Conservation (phyloP, 1,140 invertebrate genomes). For the Brachionus angularis region DNA sequence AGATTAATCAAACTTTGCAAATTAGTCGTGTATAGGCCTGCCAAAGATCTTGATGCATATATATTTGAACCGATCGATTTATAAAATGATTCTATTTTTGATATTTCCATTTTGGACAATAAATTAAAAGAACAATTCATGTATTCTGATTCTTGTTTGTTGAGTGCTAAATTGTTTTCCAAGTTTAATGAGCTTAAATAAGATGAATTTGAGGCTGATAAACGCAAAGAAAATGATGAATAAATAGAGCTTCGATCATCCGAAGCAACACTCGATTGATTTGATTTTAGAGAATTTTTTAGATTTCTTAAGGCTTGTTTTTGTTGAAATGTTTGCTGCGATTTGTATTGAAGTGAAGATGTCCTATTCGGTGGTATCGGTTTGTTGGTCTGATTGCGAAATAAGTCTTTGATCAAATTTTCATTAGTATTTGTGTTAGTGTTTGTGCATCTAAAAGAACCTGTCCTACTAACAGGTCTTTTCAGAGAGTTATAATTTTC, state of each 20-base stretch:
- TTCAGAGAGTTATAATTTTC: too few relatives aligned
- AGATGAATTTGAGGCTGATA: not conserved
- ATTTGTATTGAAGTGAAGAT: slow-evolving; percentile 14
- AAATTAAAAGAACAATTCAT: too few relatives aligned
- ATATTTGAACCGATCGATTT: slow-evolving; percentile 30
- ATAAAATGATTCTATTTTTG: slow-evolving; percentile 32
- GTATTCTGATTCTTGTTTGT: too few relatives aligned
- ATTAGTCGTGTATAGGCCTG: slow-evolving; percentile 18
- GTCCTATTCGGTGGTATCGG: slow-evolving; percentile 32
- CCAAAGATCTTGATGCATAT: not conserved
- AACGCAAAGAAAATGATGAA: slow-evolving; percentile 5
- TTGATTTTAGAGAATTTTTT: not conserved
- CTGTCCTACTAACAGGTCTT: too few relatives aligned
- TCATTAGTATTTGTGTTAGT: too few relatives aligned
- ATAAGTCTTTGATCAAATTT: not conserved
- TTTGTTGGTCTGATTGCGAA: not conserved
- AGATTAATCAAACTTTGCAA: slow-evolving; percentile 21
- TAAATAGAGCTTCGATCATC: slow-evolving; percentile 30
- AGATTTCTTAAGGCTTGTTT: too few relatives aligned
- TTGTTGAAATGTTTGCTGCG: too few relatives aligned
- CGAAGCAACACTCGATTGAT: not conserved
- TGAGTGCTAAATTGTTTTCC: too few relatives aligned
- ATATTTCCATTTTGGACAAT: not conserved
- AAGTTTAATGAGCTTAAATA: slow-evolving; percentile 5
- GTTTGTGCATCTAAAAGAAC: too few relatives aligned